Percentiles rank a stretch among this genome's conserved stretches.
Evolutionary conservation across 2,797 vertebrate genomes (phyloP).

Genomic region (Halcyon smyrnensis): DNA sequence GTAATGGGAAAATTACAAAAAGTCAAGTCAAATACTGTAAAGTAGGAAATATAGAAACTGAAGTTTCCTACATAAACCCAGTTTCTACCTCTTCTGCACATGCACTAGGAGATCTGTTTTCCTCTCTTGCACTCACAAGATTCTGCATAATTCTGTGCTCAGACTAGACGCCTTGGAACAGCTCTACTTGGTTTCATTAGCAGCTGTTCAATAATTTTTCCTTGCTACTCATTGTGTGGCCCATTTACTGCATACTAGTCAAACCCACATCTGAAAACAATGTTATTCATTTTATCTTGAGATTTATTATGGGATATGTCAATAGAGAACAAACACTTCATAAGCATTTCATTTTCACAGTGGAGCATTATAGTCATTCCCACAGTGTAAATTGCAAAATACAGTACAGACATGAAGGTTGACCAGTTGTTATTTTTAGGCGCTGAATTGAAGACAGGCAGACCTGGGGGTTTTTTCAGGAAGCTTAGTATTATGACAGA

Average conservation of each 20-base stretch:
- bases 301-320: not conserved
- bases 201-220: not conserved
- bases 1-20: not conserved
- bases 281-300: slow-evolving; percentile 7
- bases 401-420: not conserved
- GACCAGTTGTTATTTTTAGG: not conserved
- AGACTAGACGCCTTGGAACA: not conserved
- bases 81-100: not conserved
- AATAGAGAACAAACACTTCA: slow-evolving; percentile 15
- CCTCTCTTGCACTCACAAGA: not conserved
- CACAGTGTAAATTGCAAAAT: not conserved
- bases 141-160: not conserved
- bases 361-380: not conserved
- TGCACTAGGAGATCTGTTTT: not conserved
- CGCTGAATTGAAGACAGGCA: not conserved
- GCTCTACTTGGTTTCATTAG: not conserved
- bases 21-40: not conserved
- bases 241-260: not conserved
- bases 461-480: not conserved
- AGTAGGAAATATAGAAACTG: fast-evolving
- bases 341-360: slow-evolving; percentile 27
- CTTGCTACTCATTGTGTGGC: slow-evolving; percentile 43
- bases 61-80: not conserved
- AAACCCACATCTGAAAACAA: slow-evolving; percentile 52
- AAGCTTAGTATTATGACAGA: not conserved